Evolutionary conservation across 2,888 invertebrate species (phyloP).

Genomic region (Drosophila quinaria): DNA sequence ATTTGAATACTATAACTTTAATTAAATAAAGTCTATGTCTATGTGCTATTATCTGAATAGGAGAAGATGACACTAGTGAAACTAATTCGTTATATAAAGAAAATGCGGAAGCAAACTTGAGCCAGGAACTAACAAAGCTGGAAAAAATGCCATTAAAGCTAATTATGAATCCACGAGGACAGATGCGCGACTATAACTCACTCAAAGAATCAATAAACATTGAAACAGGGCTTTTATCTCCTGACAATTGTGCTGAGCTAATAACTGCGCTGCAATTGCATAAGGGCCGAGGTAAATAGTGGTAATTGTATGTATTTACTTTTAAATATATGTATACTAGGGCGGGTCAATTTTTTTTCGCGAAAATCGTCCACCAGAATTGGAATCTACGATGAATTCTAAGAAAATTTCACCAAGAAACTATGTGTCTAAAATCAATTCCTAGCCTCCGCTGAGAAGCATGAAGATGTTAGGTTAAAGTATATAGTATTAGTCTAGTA

Average conservation of each 20-base stretch:
- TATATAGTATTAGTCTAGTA: too few species aligned
- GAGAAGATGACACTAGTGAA: conserved; percentile 38
- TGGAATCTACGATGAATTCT: too few species aligned
- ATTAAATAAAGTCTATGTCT: not conserved
- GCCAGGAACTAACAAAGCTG: conserved; percentile 54
- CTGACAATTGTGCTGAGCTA: conserved; percentile 91
- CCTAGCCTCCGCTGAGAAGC: too few species aligned
- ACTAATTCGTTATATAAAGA: conserved; percentile 74
- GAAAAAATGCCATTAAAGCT: conserved; percentile 88
- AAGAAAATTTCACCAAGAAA: too few species aligned
- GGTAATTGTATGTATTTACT: not conserved
- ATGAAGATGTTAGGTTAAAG: too few species aligned
- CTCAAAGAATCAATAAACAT: conserved; percentile 88
- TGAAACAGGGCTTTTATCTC: conserved; percentile 89
- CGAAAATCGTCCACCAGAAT: too few species aligned
- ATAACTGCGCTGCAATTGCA: conserved; percentile 92
- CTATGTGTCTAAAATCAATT: too few species aligned
- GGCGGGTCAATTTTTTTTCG: too few species aligned
- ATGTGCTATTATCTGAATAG: conserved; percentile 60
- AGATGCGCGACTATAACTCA: conserved; percentile 90
- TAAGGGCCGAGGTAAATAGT: conserved; percentile 90
- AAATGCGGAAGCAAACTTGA: conserved; percentile 66
- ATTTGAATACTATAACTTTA: not conserved
- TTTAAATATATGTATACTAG: not conserved
- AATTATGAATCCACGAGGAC: conserved; percentile 92